phyloP scores from a whole-genome alignment of 2,113 vertebrate genomes.

The Aythya baeri region DNA sequence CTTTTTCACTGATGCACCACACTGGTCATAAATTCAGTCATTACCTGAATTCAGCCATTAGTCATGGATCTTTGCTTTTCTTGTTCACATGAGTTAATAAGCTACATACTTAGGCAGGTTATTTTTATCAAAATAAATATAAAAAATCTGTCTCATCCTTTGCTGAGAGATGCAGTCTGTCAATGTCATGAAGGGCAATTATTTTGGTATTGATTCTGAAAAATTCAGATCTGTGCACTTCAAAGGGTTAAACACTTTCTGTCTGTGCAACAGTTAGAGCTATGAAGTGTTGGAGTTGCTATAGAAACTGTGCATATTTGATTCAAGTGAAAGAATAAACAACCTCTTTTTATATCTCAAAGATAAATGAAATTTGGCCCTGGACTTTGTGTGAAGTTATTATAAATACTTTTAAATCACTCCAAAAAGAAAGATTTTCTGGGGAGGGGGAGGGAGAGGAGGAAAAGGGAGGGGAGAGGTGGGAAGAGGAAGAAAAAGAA shows the following conservation, averaged over 20 bases:
- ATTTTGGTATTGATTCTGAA: neutral
- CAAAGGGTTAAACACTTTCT: slow-evolving; percentile 53
- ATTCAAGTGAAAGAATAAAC: slow-evolving; percentile 46
- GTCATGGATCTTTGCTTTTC: neutral
- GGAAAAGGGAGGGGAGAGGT: too few relatives aligned
- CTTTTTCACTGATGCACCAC: neutral
- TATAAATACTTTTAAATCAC: neutral
- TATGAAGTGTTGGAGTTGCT: slow-evolving; percentile 45
- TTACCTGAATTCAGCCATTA: too few relatives aligned
- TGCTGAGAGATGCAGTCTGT: neutral
- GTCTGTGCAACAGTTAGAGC: slow-evolving; percentile 23
- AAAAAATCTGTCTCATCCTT: neutral
- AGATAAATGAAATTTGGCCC: slow-evolving; percentile 19
- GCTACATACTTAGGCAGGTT: neutral
- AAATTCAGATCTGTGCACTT: neutral
- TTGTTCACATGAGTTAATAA: neutral
- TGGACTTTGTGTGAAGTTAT: slow-evolving; percentile 21
- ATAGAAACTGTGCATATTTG: slow-evolving; percentile 49
- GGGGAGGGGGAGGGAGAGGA: too few relatives aligned
- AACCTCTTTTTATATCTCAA: slow-evolving; percentile 16
- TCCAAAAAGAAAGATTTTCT: neutral
- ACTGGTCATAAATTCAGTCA: neutral
- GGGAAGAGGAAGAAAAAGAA: neutral
- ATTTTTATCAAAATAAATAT: neutral
- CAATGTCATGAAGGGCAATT: neutral